phyloP scores from a whole-genome alignment of 1,140 invertebrate species.

The Meteorus sp. region DNA sequence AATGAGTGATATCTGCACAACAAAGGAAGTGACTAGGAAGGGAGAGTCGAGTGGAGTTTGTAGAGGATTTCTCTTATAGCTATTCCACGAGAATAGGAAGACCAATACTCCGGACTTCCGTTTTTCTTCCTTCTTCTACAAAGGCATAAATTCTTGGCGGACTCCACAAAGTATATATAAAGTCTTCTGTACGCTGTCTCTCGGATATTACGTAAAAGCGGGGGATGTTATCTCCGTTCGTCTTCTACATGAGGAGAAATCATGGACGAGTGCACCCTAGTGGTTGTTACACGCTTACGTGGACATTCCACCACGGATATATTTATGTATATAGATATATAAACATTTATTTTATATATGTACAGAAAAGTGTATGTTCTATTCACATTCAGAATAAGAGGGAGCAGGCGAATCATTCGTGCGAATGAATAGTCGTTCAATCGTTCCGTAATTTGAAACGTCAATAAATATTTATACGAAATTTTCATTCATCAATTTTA shows the following conservation, averaged over 20 bases:
- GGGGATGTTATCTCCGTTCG: constrained; percentile 34
- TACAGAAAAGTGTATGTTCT: too few relatives aligned
- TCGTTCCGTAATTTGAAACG: not conserved
- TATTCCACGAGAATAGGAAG: constrained; percentile 29
- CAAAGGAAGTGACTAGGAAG: constrained; percentile 22
- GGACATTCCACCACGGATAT: constrained; percentile 5
- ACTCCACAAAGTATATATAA: constrained; percentile 34
- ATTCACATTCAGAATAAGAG: too few relatives aligned
- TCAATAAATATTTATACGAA: constrained; percentile 9
- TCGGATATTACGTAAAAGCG: constrained; percentile 50
- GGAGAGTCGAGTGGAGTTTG: constrained; percentile 40
- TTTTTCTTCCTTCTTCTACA: constrained; percentile 30
- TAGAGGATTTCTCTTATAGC: constrained; percentile 24
- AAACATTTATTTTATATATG: too few relatives aligned
- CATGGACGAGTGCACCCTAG: not conserved
- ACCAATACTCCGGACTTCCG: constrained; percentile 52
- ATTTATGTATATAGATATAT: not conserved
- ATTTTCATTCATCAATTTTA: constrained; percentile 1
- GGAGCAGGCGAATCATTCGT: constrained; percentile 13
- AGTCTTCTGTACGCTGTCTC: too few relatives aligned
- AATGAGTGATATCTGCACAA: too few relatives aligned
- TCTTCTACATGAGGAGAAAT: constrained; percentile 29
- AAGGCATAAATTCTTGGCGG: constrained; percentile 49
- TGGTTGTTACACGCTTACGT: constrained; percentile 26
- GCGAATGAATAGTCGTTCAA: constrained; percentile 12